phyloP scores from a whole-genome alignment of 2,797 vertebrate genomes.

The Spinus olivaceus region DNA sequence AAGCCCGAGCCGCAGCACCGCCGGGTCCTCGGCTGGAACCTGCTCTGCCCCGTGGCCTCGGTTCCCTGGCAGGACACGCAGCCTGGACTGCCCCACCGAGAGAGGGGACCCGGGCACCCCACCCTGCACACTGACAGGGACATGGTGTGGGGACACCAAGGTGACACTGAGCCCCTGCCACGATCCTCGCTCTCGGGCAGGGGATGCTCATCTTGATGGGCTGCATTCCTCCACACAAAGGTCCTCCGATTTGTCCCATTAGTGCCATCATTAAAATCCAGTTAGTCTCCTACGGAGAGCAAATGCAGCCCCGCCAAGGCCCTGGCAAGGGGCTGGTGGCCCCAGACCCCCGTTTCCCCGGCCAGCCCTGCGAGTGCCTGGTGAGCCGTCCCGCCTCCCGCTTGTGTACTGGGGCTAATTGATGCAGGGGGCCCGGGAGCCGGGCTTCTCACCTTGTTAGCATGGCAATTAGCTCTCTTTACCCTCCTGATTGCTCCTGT shows the following conservation, averaged over 20 bases:
- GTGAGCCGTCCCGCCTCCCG: background rate
- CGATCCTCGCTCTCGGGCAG: background rate
- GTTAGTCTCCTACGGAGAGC: constrained; percentile 73
- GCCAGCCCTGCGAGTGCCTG: background rate
- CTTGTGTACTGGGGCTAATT: constrained; percentile 69
- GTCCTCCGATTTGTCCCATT: constrained; percentile 75
- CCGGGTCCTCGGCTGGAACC: rapidly evolving
- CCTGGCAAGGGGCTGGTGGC: background rate
- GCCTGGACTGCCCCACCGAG: background rate
- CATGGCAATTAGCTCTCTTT: constrained; percentile 83
- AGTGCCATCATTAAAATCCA: constrained; percentile 75
- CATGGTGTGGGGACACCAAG: rapidly evolving
- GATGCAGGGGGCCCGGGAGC: constrained; percentile 39
- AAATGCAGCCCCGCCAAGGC: constrained; percentile 28
- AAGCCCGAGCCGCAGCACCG: background rate
- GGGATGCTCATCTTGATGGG: background rate
- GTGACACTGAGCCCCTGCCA: rapidly evolving
- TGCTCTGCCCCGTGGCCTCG: rapidly evolving
- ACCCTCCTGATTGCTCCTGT: constrained; percentile 84
- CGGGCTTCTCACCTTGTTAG: constrained; percentile 86
- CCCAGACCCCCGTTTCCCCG: background rate
- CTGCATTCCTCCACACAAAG: constrained; percentile 49
- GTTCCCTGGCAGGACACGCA: rapidly evolving
- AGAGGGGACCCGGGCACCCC: background rate
- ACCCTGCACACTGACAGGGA: rapidly evolving